Conservation (phyloP, 2,888 invertebrate species). For the Polydrusus pterygomalis region DNA sequence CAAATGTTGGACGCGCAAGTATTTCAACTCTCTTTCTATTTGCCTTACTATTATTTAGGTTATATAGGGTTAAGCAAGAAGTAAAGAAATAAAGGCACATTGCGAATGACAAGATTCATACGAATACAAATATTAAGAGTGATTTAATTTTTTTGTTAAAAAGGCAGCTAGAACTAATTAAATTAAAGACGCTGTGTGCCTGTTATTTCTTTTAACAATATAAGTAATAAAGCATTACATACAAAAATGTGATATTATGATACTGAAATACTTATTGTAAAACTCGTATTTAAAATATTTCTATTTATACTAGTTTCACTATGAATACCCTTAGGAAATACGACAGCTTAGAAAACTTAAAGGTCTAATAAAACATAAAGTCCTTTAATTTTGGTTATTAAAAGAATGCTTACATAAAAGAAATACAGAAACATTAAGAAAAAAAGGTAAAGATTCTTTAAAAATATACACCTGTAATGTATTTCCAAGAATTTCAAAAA, state of each 20-base stretch:
- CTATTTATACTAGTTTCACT: background rate
- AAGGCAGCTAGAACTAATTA: background rate
- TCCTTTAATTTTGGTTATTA: background rate
- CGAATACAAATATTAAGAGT: background rate
- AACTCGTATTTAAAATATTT: slow-evolving; percentile 34
- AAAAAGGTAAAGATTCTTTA: too few species aligned
- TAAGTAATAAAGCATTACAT: slow-evolving; percentile 41
- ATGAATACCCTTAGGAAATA: slow-evolving; percentile 2
- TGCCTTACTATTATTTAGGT: slow-evolving; percentile 57
- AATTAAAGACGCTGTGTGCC: background rate
- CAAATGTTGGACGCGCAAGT: slow-evolving; percentile 9
- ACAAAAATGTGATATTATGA: slow-evolving; percentile 61
- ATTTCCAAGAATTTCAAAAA: too few species aligned
- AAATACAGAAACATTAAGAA: too few species aligned
- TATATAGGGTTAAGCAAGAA: slow-evolving; percentile 39
- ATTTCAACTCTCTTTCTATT: slow-evolving; percentile 37
- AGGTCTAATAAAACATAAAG: background rate
- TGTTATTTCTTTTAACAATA: slow-evolving; percentile 16
- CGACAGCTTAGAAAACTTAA: background rate
- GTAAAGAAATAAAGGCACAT: slow-evolving; percentile 20
- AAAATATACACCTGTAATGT: too few species aligned
- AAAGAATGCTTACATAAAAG: background rate
- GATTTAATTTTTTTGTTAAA: background rate
- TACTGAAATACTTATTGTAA: slow-evolving; percentile 52
- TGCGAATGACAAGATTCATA: background rate